Conservation (phyloP, 2,888 invertebrate genomes). For the Macaria notata region DNA sequence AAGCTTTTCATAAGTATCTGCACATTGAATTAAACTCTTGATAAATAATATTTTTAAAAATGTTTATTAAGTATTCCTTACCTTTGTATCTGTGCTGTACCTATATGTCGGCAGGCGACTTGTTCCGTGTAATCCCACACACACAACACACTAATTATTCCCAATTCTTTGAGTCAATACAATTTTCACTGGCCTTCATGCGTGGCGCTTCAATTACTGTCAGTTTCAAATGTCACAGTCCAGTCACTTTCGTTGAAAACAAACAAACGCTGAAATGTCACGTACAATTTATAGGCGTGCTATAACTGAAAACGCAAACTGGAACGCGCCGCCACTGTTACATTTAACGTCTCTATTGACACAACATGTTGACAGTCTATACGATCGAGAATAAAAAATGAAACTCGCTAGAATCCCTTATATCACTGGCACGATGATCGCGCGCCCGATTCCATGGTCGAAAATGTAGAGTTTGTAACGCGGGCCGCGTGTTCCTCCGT, state of each 20-base stretch:
- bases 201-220: constrained; percentile 59
- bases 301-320: constrained; percentile 72
- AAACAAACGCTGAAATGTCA: constrained; percentile 51
- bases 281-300: constrained; percentile 52
- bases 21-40: constrained; percentile 23
- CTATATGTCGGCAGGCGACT: constrained; percentile 37
- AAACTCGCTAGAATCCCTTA: constrained; percentile 31
- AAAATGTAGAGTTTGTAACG: constrained; percentile 48
- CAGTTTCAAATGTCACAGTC: constrained; percentile 72
- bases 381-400: constrained; percentile 26
- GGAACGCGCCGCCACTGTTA: constrained; percentile 54
- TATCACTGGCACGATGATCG: constrained; percentile 52
- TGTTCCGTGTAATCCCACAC: constrained; percentile 64
- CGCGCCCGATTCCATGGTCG: constrained; percentile 60
- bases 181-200: constrained; percentile 53
- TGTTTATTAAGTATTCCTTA: constrained; percentile 44
- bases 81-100: constrained; percentile 75
- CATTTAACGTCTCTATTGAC: constrained; percentile 45
- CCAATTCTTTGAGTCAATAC: constrained; percentile 53
- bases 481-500: constrained; percentile 61
- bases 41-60: constrained; percentile 29
- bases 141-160: constrained; percentile 61
- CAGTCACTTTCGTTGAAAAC: constrained; percentile 69
- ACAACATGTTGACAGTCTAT: constrained; percentile 40
- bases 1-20: too few relatives aligned